Evolutionary conservation across 2,797 vertebrate species (phyloP).

Genomic region (Sylvilagus floridanus): DNA sequence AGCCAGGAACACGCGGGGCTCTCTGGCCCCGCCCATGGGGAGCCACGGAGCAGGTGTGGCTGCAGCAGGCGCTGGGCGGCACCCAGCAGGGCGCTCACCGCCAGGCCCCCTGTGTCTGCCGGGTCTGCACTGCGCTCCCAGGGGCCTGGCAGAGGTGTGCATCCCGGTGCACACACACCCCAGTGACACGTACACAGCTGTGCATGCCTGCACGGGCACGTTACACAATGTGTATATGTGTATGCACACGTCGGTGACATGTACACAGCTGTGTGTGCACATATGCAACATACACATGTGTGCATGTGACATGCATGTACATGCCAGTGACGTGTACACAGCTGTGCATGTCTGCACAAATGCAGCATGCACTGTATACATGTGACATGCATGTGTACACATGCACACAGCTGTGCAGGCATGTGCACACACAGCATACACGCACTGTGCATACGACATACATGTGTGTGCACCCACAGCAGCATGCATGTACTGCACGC

Average conservation of each 20-base stretch:
- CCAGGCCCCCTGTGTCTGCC: accelerated
- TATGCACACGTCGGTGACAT: neutral
- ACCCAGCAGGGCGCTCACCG: neutral
- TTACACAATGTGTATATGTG: no score
- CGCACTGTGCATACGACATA: no score
- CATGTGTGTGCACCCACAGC: no score
- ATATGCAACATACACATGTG: no score
- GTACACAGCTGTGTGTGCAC: no score
- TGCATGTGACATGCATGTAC: no score
- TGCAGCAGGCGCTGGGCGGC: neutral
- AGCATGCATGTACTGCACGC: no score
- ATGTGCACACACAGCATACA: no score
- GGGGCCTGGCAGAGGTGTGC: neutral
- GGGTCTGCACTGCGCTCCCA: neutral
- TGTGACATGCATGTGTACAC: no score
- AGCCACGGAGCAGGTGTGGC: accelerated
- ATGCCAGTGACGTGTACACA: no score
- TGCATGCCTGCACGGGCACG: neutral
- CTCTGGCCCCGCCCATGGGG: accelerated
- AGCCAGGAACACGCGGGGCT: neutral
- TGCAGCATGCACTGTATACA: no score
- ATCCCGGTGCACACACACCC: neutral
- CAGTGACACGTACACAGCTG: accelerated
- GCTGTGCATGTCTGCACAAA: neutral
- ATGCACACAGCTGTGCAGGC: no score